Conservation (phyloP, 2,113 vertebrate species). For the Triplophysa rosa region DNA sequence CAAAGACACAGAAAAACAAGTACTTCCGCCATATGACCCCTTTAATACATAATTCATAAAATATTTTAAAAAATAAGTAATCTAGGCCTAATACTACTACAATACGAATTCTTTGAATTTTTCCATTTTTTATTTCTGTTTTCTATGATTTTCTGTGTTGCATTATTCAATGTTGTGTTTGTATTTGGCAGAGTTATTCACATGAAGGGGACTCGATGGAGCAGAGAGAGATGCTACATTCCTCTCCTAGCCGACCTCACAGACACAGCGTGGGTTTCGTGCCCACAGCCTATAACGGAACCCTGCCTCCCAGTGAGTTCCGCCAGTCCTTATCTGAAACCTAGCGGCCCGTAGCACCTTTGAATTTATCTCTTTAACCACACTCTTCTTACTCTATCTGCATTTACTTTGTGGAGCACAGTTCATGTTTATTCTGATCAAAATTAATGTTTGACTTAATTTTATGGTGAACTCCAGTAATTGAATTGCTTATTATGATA, state of each 20-base stretch:
- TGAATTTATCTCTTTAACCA: slow-evolving; percentile 7
- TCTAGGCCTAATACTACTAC: too few species aligned
- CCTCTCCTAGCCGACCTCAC: slow-evolving; percentile 87
- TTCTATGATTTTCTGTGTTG: too few species aligned
- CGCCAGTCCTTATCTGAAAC: slow-evolving; percentile 18
- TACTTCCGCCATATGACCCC: too few species aligned
- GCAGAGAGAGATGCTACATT: slow-evolving; percentile 83
- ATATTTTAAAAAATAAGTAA: too few species aligned
- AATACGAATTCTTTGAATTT: too few species aligned
- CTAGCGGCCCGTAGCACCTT: background rate
- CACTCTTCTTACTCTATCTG: background rate
- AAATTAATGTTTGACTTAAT: slow-evolving; percentile 20
- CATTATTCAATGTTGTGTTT: background rate
- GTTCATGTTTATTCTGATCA: slow-evolving; percentile 24
- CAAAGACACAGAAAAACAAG: too few species aligned
- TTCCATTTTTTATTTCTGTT: too few species aligned
- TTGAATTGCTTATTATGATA: slow-evolving; percentile 30
- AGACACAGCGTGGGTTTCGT: slow-evolving; percentile 87
- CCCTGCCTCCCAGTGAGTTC: slow-evolving; percentile 83
- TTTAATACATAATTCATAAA: too few species aligned
- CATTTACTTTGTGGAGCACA: background rate
- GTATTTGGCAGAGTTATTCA: slow-evolving; percentile 78
- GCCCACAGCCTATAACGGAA: slow-evolving; percentile 76
- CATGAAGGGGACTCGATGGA: slow-evolving; percentile 87
- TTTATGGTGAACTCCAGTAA: slow-evolving; percentile 6